Evolutionary conservation across 2,113 vertebrate species (phyloP).

Genomic region (Australoheros scitulus): DNA sequence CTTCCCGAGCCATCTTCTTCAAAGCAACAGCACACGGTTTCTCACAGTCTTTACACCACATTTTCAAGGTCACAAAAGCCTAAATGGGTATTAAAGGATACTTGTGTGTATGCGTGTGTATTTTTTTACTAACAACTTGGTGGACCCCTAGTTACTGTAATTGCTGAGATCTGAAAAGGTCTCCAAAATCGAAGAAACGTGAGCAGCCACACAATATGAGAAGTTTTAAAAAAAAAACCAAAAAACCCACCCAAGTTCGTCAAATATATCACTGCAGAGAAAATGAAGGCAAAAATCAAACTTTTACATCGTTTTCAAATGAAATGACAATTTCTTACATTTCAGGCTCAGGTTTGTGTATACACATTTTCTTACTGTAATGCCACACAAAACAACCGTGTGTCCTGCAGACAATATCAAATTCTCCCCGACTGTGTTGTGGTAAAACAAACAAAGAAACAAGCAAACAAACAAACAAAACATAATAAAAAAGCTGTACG

Average conservation of each 20-base stretch:
- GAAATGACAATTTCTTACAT: neutral
- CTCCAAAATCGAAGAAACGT: neutral
- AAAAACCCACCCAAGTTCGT: neutral
- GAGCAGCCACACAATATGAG: neutral
- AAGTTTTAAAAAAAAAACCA: neutral
- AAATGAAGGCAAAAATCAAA: neutral
- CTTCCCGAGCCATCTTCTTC: conserved; percentile 10
- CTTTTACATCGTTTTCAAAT: neutral
- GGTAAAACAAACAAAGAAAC: no score
- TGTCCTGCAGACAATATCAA: neutral
- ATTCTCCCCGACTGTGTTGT: neutral
- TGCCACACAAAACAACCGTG: neutral
- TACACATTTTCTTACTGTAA: no score
- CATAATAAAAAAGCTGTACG: neutral
- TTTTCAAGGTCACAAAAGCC: conserved; percentile 20
- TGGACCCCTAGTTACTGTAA: neutral
- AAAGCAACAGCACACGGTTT: conserved; percentile 10
- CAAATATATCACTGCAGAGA: neutral
- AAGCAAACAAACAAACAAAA: no score
- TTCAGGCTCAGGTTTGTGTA: no score
- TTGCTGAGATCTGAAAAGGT: neutral
- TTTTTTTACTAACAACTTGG: neutral
- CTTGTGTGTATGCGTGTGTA: neutral
- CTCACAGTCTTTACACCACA: conserved; percentile 29
- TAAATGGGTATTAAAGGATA: neutral